Evolutionary conservation across 2,797 vertebrate species (phyloP).

Genomic region (Zenarchopterus dispar): DNA sequence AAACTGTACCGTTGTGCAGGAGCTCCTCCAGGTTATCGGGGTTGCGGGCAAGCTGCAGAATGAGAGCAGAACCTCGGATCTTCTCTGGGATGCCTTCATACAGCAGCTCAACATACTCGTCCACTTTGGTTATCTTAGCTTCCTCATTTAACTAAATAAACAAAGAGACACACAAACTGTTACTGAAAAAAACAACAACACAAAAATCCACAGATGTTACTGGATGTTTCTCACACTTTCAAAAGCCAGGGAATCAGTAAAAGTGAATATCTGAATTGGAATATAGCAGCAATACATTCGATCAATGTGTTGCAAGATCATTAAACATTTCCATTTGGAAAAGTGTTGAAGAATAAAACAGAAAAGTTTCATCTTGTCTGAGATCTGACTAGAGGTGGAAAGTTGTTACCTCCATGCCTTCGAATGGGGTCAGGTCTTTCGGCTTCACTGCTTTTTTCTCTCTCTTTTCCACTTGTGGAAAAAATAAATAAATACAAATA

Average conservation of each 20-base stretch:
- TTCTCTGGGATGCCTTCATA: conserved; percentile 93
- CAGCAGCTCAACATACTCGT: conserved; percentile 88
- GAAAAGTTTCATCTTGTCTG: not conserved
- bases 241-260: too few relatives aligned
- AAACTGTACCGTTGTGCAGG: conserved; percentile 85
- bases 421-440: conserved; percentile 93
- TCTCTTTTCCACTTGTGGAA: conserved; percentile 85
- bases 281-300: too few relatives aligned
- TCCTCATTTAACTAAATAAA: conserved; percentile 63
- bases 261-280: too few relatives aligned
- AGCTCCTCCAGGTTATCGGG: conserved; percentile 93
- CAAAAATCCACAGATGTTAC: too few relatives aligned
- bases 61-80: conserved; percentile 88
- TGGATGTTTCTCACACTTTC: too few relatives aligned
- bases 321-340: not conserved
- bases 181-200: not conserved
- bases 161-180: conserved; percentile 8
- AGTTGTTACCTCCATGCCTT: conserved; percentile 91
- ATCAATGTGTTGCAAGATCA: too few relatives aligned
- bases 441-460: conserved; percentile 88
- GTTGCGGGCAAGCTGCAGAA: conserved; percentile 91
- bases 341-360: not conserved
- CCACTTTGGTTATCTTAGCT: conserved; percentile 67
- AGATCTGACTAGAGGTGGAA: not conserved
- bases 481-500: conserved; percentile 28